Conservation (phyloP, 2,888 invertebrate species). For the Anaspis maculata region DNA sequence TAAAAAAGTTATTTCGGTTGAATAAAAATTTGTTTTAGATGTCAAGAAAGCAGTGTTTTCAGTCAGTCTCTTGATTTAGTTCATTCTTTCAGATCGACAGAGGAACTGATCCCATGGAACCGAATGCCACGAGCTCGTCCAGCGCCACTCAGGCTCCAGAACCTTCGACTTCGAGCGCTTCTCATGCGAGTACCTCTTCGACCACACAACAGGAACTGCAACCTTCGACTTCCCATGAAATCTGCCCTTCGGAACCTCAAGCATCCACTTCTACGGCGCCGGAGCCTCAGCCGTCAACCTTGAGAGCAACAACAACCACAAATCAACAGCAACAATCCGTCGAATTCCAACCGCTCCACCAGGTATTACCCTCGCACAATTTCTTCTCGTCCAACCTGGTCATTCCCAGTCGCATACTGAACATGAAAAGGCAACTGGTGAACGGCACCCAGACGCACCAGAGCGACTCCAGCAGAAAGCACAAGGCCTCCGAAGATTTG, state of each 20-base stretch:
- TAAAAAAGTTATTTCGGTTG: no score
- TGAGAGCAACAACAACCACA: no score
- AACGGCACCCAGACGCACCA: slow-evolving; percentile 26
- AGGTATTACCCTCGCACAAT: no score
- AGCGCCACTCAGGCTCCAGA: slow-evolving; percentile 41
- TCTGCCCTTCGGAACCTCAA: no score
- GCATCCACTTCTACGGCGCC: no score
- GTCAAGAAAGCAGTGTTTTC: neutral
- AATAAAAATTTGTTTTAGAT: no score
- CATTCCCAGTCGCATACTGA: slow-evolving; percentile 27
- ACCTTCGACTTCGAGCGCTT: slow-evolving; percentile 29
- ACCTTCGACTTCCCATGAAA: slow-evolving; percentile 11
- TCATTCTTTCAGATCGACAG: slow-evolving; percentile 50
- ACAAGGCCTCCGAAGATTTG: slow-evolving; percentile 17
- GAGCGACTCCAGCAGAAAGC: slow-evolving; percentile 27
- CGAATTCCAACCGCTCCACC: no score
- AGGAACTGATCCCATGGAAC: slow-evolving; percentile 64
- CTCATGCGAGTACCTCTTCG: slow-evolving; percentile 17
- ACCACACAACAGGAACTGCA: slow-evolving; percentile 12
- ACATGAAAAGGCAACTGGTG: slow-evolving; percentile 21
- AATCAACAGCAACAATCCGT: neutral
- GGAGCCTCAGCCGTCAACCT: neutral
- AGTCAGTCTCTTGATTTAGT: neutral
- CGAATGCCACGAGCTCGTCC: slow-evolving; percentile 37
- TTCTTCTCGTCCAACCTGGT: slow-evolving; percentile 15